phyloP scores from a whole-genome alignment of 2,113 vertebrate genomes.

The Siniperca chuatsi region DNA sequence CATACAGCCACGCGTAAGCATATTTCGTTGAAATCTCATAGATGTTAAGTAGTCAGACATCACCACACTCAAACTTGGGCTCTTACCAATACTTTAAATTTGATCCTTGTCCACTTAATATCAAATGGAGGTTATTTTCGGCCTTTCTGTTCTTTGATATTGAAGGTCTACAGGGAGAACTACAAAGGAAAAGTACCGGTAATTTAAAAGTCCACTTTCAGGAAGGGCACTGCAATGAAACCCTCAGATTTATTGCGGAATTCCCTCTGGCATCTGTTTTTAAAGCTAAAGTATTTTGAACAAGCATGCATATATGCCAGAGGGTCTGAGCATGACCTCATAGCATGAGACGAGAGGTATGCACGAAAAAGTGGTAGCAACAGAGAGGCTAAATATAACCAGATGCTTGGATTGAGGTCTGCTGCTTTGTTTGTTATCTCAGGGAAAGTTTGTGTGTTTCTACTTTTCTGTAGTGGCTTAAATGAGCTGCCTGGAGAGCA shows the following conservation, averaged over 20 bases:
- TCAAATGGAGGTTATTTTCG: neutral
- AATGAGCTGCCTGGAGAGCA: neutral
- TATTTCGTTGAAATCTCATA: neutral
- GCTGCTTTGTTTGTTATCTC: slow-evolving; percentile 44
- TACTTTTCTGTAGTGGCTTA: neutral
- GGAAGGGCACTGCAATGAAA: slow-evolving; percentile 32
- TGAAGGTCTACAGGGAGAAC: too few species aligned
- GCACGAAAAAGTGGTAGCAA: slow-evolving; percentile 53
- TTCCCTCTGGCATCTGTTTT: slow-evolving; percentile 29
- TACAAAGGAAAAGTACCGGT: neutral
- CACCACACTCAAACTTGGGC: neutral
- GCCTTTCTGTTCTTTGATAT: neutral
- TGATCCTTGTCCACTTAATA: neutral
- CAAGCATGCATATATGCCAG: slow-evolving; percentile 24
- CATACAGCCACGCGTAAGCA: neutral
- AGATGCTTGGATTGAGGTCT: slow-evolving; percentile 45
- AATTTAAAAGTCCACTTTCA: neutral
- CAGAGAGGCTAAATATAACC: slow-evolving; percentile 66
- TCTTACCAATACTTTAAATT: neutral
- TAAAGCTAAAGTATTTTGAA: slow-evolving; percentile 55
- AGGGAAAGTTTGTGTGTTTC: slow-evolving; percentile 31
- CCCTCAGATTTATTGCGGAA: slow-evolving; percentile 17
- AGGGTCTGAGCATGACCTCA: slow-evolving; percentile 50
- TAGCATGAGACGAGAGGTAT: slow-evolving; percentile 40
- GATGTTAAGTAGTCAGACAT: neutral